These are phyloP conservation scores for Callitettix versicolor DNA, from an alignment of 1,140 invertebrate genomes.

Conservation along the genomic window DNA sequence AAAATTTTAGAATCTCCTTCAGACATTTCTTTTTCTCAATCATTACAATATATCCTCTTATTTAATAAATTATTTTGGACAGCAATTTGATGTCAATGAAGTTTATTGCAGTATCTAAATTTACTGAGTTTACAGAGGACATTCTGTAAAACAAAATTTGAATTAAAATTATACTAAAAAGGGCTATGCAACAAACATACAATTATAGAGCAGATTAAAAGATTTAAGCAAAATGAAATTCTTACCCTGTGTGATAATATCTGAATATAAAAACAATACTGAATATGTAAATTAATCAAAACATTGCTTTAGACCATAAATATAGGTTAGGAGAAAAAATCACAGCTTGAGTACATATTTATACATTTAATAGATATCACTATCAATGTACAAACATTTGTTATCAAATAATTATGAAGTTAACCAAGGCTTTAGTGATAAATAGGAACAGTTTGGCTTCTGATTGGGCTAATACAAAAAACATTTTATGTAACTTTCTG, in stretches of 20 bases:
- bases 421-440: too few species aligned
- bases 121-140: too few species aligned
- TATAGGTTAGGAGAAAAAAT: constrained; percentile 3
- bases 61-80: background rate
- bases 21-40: constrained; percentile 14
- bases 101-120: background rate
- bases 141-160: too few species aligned
- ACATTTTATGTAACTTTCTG: too few species aligned
- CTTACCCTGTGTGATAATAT: background rate
- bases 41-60: constrained; percentile 8
- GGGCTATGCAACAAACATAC: background rate
- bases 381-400: constrained; percentile 22
- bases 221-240: background rate
- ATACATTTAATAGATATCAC: constrained; percentile 16
- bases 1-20: constrained; percentile 5
- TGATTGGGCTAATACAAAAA: too few species aligned
- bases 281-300: background rate
- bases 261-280: background rate
- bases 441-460: too few species aligned
- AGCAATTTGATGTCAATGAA: constrained; percentile 6
- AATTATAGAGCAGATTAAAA: background rate
- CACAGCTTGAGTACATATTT: background rate
- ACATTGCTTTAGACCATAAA: background rate
- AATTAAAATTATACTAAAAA: too few species aligned
- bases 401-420: constrained; percentile 16